Evolutionary conservation across 2,113 vertebrate species (phyloP).

Genomic region (Isurus oxyrinchus): DNA sequence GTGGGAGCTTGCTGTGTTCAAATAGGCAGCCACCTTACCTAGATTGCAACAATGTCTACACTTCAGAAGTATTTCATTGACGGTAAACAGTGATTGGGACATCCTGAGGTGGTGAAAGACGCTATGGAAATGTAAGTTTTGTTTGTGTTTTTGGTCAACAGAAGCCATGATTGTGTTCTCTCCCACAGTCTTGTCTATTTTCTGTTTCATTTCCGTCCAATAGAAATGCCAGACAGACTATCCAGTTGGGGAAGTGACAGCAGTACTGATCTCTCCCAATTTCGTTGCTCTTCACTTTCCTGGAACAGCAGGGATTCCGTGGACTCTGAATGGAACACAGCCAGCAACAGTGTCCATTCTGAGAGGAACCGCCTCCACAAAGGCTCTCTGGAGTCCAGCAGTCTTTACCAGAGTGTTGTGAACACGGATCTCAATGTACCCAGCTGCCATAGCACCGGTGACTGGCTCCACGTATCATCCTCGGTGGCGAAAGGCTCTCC

Average conservation of each 20-base stretch:
- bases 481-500: slow-evolving; percentile 4
- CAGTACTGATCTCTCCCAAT: slow-evolving; percentile 40
- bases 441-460: slow-evolving; percentile 51
- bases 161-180: background rate
- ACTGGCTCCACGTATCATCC: slow-evolving; percentile 46
- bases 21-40: background rate
- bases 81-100: background rate
- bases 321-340: accelerated
- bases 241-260: background rate
- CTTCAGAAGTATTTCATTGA: background rate
- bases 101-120: background rate
- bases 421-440: slow-evolving; percentile 40
- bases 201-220: background rate
- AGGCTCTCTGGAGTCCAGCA: slow-evolving; percentile 19
- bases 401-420: background rate
- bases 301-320: slow-evolving; percentile 1
- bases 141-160: background rate
- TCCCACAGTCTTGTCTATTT: background rate
- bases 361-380: background rate
- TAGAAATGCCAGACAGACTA: background rate
- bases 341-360: background rate
- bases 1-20: background rate
- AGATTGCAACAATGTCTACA: background rate
- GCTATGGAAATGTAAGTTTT: background rate
- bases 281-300: slow-evolving; percentile 40